These are phyloP conservation scores for Lethrus apterus DNA, from an alignment of 1,140 invertebrate genomes.

Conservation along the genomic window DNA sequence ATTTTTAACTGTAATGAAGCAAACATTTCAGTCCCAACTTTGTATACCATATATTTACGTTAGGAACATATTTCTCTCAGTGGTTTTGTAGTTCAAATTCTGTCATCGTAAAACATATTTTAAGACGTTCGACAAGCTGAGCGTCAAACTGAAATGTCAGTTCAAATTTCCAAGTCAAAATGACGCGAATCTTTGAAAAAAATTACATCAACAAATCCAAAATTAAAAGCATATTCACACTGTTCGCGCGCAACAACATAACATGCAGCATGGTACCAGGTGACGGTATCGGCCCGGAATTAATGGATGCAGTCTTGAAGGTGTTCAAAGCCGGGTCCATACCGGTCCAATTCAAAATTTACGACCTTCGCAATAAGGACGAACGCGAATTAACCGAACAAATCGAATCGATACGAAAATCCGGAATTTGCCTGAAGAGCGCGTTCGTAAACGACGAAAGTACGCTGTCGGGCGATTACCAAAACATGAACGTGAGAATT, in stretches of 20 bases:
- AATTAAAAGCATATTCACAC: too few species aligned
- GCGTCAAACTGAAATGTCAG: too few species aligned
- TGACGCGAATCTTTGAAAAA: too few species aligned
- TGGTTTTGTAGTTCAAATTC: too few species aligned
- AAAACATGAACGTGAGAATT: conserved; percentile 8
- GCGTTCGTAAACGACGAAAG: conserved; percentile 4
- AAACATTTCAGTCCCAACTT: too few species aligned
- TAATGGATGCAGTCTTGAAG: conserved; percentile 47
- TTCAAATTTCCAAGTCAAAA: too few species aligned
- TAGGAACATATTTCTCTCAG: too few species aligned
- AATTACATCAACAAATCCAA: too few species aligned
- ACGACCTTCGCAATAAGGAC: conserved; percentile 37
- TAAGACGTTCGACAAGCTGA: too few species aligned
- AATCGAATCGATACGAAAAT: conserved; percentile 2
- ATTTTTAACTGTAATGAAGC: too few species aligned
- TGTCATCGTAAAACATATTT: too few species aligned
- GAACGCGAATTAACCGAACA: conserved; percentile 41
- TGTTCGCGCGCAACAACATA: neutral
- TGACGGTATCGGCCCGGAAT: conserved; percentile 52
- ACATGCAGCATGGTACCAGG: conserved; percentile 16
- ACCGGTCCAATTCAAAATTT: conserved; percentile 58
- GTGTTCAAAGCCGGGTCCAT: conserved; percentile 51
- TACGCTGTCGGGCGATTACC: neutral
- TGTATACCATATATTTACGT: too few species aligned
- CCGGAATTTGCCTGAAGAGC: conserved; percentile 8